phyloP scores from a whole-genome alignment of 2,888 invertebrate genomes.

The Leucophora obtusa region DNA sequence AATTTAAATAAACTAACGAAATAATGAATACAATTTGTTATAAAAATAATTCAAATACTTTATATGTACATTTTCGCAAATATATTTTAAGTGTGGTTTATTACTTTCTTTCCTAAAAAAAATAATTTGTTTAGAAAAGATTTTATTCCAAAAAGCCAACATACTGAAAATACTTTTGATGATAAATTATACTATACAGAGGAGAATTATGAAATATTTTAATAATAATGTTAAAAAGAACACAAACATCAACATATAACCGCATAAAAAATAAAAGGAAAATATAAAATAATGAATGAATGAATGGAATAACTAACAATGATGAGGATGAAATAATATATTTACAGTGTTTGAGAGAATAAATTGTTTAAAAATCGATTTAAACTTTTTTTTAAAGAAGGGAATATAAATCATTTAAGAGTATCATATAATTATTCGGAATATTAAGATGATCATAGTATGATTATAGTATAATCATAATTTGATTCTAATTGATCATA shows the following conservation, averaged over 20 bases:
- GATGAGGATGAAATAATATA: conserved; percentile 26
- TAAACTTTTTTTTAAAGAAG: too few species aligned
- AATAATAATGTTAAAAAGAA: not conserved
- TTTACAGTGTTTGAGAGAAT: too few species aligned
- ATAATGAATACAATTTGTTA: not conserved
- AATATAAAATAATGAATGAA: not conserved
- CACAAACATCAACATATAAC: not conserved
- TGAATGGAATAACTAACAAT: conserved; percentile 22
- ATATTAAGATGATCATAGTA: too few species aligned
- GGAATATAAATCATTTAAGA: too few species aligned
- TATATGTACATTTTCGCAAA: conserved; percentile 14
- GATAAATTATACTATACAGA: conserved; percentile 40
- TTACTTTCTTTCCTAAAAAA: conserved; percentile 5
- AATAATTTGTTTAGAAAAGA: conserved; percentile 29
- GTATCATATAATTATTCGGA: too few species aligned
- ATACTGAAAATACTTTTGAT: conserved; percentile 39
- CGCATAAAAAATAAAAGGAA: not conserved
- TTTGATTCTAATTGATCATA: too few species aligned
- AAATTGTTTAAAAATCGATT: too few species aligned
- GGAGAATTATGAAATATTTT: conserved; percentile 36
- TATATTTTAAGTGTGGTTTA: conserved; percentile 25
- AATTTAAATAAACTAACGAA: too few species aligned
- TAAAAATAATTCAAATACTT: conserved; percentile 17
- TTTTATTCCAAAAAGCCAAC: conserved; percentile 39
- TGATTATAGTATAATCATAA: too few species aligned